A percentile compares a stretch with the other conserved stretches of the same genome.
Conservation (phyloP, 2,888 invertebrate species). For the Eupithecia inturbata region DNA sequence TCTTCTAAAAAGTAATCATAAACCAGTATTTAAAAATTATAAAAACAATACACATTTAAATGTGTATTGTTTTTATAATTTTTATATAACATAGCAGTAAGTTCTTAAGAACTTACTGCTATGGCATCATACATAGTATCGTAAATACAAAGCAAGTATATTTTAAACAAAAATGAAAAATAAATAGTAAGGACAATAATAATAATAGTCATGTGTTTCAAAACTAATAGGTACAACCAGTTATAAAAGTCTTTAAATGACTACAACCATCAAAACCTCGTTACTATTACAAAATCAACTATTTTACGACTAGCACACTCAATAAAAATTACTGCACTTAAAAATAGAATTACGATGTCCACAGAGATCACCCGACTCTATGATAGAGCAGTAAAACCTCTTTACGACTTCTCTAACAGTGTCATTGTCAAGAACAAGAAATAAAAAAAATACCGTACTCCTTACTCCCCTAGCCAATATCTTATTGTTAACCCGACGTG, state of each 20-base stretch:
- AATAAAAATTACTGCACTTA: slow-evolving; percentile 41
- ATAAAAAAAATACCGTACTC: slow-evolving; percentile 23
- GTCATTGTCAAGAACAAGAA: slow-evolving; percentile 37
- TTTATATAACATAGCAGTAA: no score
- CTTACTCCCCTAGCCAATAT: slow-evolving; percentile 50
- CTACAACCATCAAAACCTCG: slow-evolving; percentile 33
- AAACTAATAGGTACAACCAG: slow-evolving; percentile 13
- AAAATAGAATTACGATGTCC: slow-evolving; percentile 37
- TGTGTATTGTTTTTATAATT: no score
- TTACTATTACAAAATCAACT: slow-evolving; percentile 38
- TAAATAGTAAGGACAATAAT: not conserved
- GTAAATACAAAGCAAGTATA: not conserved
- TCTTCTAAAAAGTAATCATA: no score
- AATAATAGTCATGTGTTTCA: not conserved
- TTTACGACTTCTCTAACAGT: slow-evolving; percentile 39
- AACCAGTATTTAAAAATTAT: not conserved
- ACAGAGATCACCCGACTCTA: slow-evolving; percentile 41
- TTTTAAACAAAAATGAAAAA: not conserved
- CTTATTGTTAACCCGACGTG: slow-evolving; percentile 57
- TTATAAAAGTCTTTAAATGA: slow-evolving; percentile 21
- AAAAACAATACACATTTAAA: not conserved
- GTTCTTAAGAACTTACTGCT: not conserved
- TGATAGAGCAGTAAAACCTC: slow-evolving; percentile 44
- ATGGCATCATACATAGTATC: not conserved
- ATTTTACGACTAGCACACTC: slow-evolving; percentile 44